Conservation (phyloP, 2,113 vertebrate genomes). For the Fulica atra region DNA sequence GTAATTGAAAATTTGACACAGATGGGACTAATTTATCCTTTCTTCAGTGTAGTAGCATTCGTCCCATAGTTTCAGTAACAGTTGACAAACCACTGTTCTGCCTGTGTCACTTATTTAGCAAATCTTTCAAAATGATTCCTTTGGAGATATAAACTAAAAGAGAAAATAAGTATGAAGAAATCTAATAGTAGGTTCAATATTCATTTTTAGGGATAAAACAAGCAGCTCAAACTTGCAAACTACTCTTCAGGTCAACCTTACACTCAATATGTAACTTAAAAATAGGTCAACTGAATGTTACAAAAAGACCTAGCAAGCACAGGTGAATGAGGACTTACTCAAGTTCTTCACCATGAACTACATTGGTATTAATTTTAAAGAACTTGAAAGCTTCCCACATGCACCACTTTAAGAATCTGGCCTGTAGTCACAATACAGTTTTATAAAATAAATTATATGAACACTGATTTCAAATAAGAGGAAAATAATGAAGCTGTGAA, state of each 20-base stretch:
- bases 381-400: not conserved
- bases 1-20: not conserved
- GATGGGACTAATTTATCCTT: not conserved
- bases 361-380: not conserved
- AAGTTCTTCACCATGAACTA: not conserved
- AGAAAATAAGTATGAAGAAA: not conserved
- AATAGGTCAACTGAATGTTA: not conserved
- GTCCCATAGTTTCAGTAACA: not conserved
- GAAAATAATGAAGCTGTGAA: not conserved
- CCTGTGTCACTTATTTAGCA: not conserved
- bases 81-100: not conserved
- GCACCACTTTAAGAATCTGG: not conserved
- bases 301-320: not conserved
- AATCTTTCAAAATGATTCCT: not conserved
- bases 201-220: not conserved
- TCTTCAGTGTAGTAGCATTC: not conserved
- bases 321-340: not conserved
- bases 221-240: not conserved
- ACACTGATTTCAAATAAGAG: not conserved
- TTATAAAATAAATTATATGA: not conserved
- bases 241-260: not conserved
- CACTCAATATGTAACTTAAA: not conserved
- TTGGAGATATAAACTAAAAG: not conserved
- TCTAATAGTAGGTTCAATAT: not conserved
- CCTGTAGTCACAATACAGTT: not conserved